Conservation (phyloP, 2,888 invertebrate genomes). For the Lithophane semibrunnea region DNA sequence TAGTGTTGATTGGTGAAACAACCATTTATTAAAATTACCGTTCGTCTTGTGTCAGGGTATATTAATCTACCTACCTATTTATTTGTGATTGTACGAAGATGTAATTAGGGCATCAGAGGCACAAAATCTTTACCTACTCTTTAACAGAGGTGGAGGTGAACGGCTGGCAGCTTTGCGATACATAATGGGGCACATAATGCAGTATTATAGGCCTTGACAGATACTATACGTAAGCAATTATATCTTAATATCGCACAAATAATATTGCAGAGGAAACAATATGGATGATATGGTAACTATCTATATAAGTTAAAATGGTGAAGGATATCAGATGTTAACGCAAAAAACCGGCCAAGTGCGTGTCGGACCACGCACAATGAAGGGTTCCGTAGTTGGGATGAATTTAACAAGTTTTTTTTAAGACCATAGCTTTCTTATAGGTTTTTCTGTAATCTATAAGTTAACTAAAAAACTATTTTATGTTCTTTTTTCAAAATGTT, state of each 20-base stretch:
- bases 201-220: background rate
- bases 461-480: no score
- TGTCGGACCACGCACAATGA: no score
- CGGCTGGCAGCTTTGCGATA: background rate
- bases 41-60: background rate
- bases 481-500: no score
- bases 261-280: conserved; percentile 1
- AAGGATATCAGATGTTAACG: conserved; percentile 6
- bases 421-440: no score
- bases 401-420: no score
- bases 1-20: background rate
- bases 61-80: background rate
- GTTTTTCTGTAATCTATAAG: no score
- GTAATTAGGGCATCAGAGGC: background rate
- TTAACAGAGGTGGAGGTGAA: no score
- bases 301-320: conserved; percentile 17
- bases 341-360: background rate
- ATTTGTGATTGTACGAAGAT: background rate
- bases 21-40: conserved; percentile 1
- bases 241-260: background rate
- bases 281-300: conserved; percentile 9
- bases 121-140: background rate
- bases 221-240: background rate
- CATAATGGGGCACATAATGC: no score
- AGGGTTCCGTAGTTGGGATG: no score